Evolutionary conservation across 2,888 invertebrate species (phyloP).

Genomic region (Plagodis dolabraria): DNA sequence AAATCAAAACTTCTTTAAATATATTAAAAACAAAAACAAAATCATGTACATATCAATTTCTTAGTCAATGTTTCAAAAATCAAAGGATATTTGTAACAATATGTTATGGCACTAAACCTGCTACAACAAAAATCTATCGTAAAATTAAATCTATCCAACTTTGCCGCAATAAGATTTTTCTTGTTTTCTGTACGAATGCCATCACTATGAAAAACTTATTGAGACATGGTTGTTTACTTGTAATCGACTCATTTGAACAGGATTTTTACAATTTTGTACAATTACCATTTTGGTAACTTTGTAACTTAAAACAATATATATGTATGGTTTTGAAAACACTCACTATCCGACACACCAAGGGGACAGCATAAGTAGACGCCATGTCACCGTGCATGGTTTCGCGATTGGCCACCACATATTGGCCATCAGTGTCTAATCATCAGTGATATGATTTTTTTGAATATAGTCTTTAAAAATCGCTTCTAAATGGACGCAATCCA

Average conservation of each 20-base stretch:
- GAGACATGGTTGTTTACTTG: conserved; percentile 8
- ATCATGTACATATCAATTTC: conserved; percentile 36
- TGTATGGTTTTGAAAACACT: background rate
- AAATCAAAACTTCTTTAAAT: conserved; percentile 40
- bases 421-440: no score
- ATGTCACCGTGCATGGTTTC: no score
- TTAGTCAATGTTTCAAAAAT: conserved; percentile 32
- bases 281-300: conserved; percentile 31
- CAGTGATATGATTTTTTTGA: no score
- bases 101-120: conserved; percentile 34
- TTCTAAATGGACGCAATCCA: no score
- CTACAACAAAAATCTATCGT: conserved; percentile 11
- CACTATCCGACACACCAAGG: background rate
- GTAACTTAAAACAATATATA: conserved; percentile 4
- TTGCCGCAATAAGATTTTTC: background rate
- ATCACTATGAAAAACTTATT: background rate
- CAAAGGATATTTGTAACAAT: conserved; percentile 13
- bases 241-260: conserved; percentile 1
- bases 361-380: background rate
- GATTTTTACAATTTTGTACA: conserved; percentile 10
- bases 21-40: conserved; percentile 48
- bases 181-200: background rate
- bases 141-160: conserved; percentile 6
- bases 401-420: no score
- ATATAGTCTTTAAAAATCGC: no score